Evolutionary conservation across 2,797 vertebrate species (phyloP).

Genomic region (Leucoraja ocellata): DNA sequence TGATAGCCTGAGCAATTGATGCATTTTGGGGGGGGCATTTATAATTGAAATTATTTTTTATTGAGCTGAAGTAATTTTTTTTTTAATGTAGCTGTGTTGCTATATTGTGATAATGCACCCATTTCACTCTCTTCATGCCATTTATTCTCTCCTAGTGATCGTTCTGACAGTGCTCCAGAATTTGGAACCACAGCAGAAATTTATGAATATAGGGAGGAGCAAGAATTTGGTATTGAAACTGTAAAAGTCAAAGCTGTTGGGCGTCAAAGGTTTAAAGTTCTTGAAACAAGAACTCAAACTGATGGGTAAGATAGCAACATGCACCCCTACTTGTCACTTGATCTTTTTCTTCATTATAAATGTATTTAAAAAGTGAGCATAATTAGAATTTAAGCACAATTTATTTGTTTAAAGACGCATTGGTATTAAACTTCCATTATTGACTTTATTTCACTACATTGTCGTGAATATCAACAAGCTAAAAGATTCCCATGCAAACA

Average conservation of each 20-base stretch:
- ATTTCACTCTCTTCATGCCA: neutral
- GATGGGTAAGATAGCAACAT: conserved; percentile 73
- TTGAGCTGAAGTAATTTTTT: neutral
- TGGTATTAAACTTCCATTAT: neutral
- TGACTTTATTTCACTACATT: neutral
- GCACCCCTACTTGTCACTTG: neutral
- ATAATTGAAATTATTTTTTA: too few species aligned
- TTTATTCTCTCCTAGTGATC: conserved; percentile 46
- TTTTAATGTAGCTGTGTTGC: too few species aligned
- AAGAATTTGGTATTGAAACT: conserved; percentile 89
- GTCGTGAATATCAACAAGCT: neutral
- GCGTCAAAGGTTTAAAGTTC: conserved; percentile 90
- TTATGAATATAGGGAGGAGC: conserved; percentile 90
- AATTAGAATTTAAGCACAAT: neutral
- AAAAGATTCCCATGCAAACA: neutral
- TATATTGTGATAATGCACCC: neutral
- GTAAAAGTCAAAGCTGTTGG: conserved; percentile 97
- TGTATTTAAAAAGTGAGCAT: neutral
- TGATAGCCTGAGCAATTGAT: neutral
- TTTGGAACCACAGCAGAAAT: conserved; percentile 97
- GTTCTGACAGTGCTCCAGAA: conserved; percentile 56
- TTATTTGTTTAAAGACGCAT: neutral
- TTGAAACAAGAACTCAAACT: conserved; percentile 88
- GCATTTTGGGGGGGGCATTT: too few species aligned
- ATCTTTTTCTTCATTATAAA: neutral